Percentiles rank a stretch among this genome's conserved stretches.
These are phyloP conservation scores for Athalia rosae DNA, from an alignment of 2,888 invertebrate species.

Conservation along the genomic window DNA sequence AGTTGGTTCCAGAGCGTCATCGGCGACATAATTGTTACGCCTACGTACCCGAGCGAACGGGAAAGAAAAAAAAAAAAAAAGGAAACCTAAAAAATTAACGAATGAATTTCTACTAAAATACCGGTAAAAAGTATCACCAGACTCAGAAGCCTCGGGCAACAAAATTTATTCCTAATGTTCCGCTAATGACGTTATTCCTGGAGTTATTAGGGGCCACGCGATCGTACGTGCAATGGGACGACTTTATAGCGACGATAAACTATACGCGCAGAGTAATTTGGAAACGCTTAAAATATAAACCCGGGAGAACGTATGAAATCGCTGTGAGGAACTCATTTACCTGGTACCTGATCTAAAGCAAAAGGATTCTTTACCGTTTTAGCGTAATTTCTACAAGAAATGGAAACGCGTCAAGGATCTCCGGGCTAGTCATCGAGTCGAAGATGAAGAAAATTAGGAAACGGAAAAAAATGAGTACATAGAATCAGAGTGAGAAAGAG, in stretches of 20 bases:
- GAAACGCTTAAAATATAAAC: conserved; percentile 10
- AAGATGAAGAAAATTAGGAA: too few relatives aligned
- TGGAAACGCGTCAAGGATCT: conserved; percentile 45
- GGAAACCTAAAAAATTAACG: neutral
- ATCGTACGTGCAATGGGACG: conserved; percentile 26
- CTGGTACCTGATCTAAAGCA: conserved; percentile 29
- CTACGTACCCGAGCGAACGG: conserved; percentile 10
- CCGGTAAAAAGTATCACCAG: neutral
- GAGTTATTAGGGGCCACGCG: conserved; percentile 41
- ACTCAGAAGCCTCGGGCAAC: conserved; percentile 22
- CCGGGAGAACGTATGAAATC: too few relatives aligned
- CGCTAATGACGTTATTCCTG: conserved; percentile 46
- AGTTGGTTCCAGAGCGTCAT: conserved; percentile 43
- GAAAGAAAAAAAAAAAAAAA: neutral
- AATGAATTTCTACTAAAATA: conserved; percentile 35
- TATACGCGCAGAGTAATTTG: conserved; percentile 29
- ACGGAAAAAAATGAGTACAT: too few relatives aligned
- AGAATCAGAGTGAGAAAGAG: neutral
- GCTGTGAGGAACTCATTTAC: too few relatives aligned
- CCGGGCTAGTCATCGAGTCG: conserved; percentile 20
- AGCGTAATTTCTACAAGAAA: conserved; percentile 21
- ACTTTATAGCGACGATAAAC: conserved; percentile 43
- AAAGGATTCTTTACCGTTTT: conserved; percentile 23
- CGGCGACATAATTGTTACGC: conserved; percentile 43
- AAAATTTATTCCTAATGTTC: conserved; percentile 44